Base-by-base conservation (phyloP, 2,888 invertebrate species). In the Siphonodentalium dalli region DNA sequence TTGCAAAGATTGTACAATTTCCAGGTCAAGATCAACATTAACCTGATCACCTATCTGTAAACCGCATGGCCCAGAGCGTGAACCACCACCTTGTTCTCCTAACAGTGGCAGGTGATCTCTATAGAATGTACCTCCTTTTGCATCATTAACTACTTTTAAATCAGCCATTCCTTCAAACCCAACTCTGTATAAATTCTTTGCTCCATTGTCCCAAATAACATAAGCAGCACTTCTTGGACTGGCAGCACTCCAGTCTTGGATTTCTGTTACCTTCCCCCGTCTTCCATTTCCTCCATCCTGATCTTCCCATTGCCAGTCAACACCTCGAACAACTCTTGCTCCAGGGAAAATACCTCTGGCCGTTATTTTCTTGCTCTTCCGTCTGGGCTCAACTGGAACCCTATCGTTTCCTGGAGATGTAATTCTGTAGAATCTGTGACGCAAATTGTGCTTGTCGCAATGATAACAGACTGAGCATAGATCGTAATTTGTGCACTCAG, bases 261-360 rank as follows among this genome's bases (percentile, higher is more conserved):
- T 87, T 83, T 97, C 97, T 77, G 95, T 95, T 0, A 97, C 93
- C 85, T 97, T 97, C 1, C 97, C 97, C 48, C 95, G 86, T 20
- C 95, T 86, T 0, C 93, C 93, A 78, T 94, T 94, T 0, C 96
- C 95, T 29, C 95, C 95, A 83, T 84, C 84, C 83, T 98, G 97
- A 83, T 97, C 96, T 83, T 96, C 96, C 97, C 97, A 98, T 81
- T 97, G 95, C 97, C 97, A 98, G 78, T 98, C 97, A 18, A 93
- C 93, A 58, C 97, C 97, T 72, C 97, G 88, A 0, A 96, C 93
- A 44, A 98, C 97, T 66, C 97, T 86, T 6, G 97, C 95, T 27
- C 93, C 92, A 41, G 95, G 93, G 81, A 93, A 98, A 69, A 98
- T 93, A 2, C 97, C 97, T 60, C 95, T 87, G 9, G 94, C 90